phyloP scores from a whole-genome alignment of 1,140 invertebrate genomes.

The Drosophila tani region DNA sequence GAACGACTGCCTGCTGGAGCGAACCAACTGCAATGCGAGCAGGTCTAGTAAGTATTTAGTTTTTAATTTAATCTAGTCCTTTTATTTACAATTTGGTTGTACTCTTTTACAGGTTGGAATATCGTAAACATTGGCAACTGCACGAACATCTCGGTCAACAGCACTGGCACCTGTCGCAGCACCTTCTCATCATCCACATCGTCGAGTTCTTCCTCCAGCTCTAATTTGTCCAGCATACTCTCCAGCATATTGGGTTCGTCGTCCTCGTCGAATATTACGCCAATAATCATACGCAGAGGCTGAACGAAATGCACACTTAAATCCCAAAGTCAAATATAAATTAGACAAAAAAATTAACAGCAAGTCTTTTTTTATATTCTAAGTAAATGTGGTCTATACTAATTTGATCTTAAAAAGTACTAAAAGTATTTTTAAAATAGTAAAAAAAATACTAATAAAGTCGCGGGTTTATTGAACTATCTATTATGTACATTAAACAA shows the following conservation, averaged over 20 bases:
- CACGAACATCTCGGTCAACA: slow-evolving; percentile 26
- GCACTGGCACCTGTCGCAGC: slow-evolving; percentile 21
- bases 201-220: slow-evolving; percentile 11
- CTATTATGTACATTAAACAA: neutral
- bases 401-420: too few species aligned
- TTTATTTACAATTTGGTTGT: neutral
- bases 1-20: slow-evolving; percentile 41
- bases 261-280: slow-evolving; percentile 31
- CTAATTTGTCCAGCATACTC: slow-evolving; percentile 15
- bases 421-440: too few species aligned
- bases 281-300: slow-evolving; percentile 42
- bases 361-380: too few species aligned
- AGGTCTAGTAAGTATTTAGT: slow-evolving; percentile 35
- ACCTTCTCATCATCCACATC: slow-evolving; percentile 31
- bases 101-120: slow-evolving; percentile 28
- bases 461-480: neutral
- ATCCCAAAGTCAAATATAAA: neutral
- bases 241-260: slow-evolving; percentile 34
- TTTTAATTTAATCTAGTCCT: neutral
- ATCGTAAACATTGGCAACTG: slow-evolving; percentile 28
- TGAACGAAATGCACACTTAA: neutral
- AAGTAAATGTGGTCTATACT: too few species aligned
- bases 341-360: neutral
- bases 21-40: slow-evolving; percentile 26
- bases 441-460: too few species aligned